These are phyloP conservation scores for Seriola quinqueradiata DNA, from an alignment of 2,113 vertebrate species.

Conservation along the genomic window DNA sequence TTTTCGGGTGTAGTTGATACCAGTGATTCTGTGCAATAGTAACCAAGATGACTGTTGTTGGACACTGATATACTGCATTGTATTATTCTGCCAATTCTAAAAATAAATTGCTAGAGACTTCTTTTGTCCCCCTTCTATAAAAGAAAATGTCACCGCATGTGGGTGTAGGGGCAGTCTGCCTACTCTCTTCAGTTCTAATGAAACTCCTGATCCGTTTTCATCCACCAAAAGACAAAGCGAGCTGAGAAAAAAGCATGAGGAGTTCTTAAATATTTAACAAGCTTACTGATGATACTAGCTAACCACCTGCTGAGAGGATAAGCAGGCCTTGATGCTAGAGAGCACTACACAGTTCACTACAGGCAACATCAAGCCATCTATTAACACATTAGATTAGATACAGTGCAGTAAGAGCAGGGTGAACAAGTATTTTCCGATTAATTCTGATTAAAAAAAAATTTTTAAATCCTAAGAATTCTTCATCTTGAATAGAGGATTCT, in stretches of 20 bases:
- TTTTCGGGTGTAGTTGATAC: neutral
- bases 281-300: conserved; percentile 64
- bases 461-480: too few relatives aligned
- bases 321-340: conserved; percentile 39
- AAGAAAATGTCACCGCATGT: neutral
- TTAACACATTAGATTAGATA: neutral
- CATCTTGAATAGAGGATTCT: neutral
- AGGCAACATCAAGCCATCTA: conserved; percentile 13
- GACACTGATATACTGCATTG: neutral
- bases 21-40: neutral
- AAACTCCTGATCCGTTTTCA: conserved; percentile 7
- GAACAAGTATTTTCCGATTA: neutral
- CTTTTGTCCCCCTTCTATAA: neutral
- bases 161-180: neutral
- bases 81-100: neutral
- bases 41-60: neutral
- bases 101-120: neutral
- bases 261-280: conserved; percentile 64
- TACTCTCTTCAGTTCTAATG: neutral
- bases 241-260: conserved; percentile 26
- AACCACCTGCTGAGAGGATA: conserved; percentile 49
- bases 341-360: conserved; percentile 36
- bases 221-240: conserved; percentile 24
- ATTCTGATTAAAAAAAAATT: neutral
- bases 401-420: neutral